Conservation (phyloP, 1,140 invertebrate genomes). For the Myzus persicae region DNA sequence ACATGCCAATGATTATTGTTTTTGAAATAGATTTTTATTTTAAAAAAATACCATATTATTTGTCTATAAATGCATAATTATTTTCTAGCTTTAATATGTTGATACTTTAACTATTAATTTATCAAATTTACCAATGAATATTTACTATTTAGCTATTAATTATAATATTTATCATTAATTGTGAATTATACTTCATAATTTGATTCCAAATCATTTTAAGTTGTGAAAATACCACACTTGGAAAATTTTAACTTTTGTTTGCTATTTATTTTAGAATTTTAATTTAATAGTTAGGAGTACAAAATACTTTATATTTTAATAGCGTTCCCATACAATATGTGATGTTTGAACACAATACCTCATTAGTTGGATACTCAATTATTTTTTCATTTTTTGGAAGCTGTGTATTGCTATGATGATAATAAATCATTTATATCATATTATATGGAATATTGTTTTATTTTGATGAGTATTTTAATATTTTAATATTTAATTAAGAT, state of each 20-base stretch:
- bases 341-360: background rate
- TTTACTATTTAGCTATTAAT: constrained; percentile 16
- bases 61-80: background rate
- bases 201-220: background rate
- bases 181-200: background rate
- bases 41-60: background rate
- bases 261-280: background rate
- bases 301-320: background rate
- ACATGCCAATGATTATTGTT: background rate
- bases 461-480: background rate
- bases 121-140: background rate
- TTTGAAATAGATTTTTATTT: background rate
- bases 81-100: background rate
- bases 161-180: background rate
- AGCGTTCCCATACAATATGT: background rate
- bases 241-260: background rate
- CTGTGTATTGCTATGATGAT: background rate
- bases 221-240: background rate
- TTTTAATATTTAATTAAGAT: background rate
- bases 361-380: background rate
- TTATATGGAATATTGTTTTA: background rate
- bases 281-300: background rate
- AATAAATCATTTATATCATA: background rate
- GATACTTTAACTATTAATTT: background rate
- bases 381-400: background rate